These are phyloP conservation scores for Cephus cinctus DNA, from an alignment of 1,140 invertebrate species.

Conservation along the genomic window DNA sequence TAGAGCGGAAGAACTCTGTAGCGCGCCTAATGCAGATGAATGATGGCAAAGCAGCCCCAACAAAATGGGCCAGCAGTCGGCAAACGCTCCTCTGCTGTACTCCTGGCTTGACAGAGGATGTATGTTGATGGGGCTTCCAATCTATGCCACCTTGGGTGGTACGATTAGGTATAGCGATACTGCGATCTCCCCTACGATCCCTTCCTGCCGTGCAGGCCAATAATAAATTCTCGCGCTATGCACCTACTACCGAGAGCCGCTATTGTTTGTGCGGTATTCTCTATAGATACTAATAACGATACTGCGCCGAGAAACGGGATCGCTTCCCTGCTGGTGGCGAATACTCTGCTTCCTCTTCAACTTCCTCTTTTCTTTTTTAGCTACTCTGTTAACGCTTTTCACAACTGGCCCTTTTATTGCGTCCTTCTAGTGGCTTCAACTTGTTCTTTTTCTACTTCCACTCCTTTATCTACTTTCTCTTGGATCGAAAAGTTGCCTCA, in stretches of 20 bases:
- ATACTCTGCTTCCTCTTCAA: no score
- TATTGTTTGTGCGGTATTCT: background rate
- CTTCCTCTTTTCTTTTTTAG: no score
- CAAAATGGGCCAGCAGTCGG: constrained; percentile 6
- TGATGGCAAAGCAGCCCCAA: constrained; percentile 10
- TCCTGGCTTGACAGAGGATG: constrained; percentile 39
- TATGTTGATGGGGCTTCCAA: constrained; percentile 52
- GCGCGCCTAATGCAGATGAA: constrained; percentile 17
- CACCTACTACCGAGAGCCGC: background rate
- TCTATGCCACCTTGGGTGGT: constrained; percentile 58
- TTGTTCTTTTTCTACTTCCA: no score
- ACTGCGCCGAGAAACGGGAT: no score
- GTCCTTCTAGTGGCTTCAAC: no score
- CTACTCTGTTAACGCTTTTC: no score
- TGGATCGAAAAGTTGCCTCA: no score
- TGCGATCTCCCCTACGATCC: constrained; percentile 47
- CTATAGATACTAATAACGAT: no score
- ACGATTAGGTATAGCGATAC: constrained; percentile 49
- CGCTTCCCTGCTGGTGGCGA: no score
- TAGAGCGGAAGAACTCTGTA: constrained; percentile 36
- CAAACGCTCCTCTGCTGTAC: constrained; percentile 5
- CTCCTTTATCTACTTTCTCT: no score
- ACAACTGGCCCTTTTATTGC: no score
- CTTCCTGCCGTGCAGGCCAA: constrained; percentile 45
- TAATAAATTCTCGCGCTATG: background rate